phyloP scores from a whole-genome alignment of 2,113 vertebrate genomes.

The Cryptotis parvus region DNA sequence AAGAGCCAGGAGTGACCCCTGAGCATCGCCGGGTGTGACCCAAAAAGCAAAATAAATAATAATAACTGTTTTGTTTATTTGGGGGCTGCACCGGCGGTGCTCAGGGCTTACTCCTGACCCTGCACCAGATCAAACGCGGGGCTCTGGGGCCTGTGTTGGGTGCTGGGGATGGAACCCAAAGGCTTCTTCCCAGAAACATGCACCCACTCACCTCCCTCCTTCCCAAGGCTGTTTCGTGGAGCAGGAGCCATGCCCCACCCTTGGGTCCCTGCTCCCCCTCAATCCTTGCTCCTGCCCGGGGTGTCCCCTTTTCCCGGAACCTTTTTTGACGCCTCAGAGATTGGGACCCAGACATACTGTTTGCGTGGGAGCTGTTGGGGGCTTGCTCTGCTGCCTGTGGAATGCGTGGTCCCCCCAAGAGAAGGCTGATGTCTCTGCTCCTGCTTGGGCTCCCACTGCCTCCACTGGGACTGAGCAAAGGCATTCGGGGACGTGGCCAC shows the following conservation, averaged over 20 bases:
- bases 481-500: too few species aligned
- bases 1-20: too few species aligned
- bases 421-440: not conserved
- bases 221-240: not conserved
- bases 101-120: too few species aligned
- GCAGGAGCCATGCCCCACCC: not conserved
- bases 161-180: not conserved
- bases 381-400: not conserved
- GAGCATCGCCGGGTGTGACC: too few species aligned
- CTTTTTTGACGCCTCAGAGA: not conserved
- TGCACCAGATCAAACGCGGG: too few species aligned
- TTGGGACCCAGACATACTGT: not conserved
- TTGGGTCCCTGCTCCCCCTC: too few species aligned
- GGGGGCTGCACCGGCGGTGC: too few species aligned
- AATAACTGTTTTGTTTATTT: too few species aligned
- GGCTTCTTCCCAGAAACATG: not conserved
- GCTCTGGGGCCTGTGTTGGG: too few species aligned
- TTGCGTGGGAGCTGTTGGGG: accelerated
- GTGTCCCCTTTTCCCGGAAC: not conserved
- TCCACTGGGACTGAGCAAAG: not conserved
- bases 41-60: too few species aligned
- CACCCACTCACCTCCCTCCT: not conserved
- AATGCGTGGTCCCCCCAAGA: not conserved
- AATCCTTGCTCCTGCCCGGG: not conserved
- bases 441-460: not conserved